Evolutionary conservation across 2,797 vertebrate species (phyloP).

Genomic region (Poeciliopsis presidionis): DNA sequence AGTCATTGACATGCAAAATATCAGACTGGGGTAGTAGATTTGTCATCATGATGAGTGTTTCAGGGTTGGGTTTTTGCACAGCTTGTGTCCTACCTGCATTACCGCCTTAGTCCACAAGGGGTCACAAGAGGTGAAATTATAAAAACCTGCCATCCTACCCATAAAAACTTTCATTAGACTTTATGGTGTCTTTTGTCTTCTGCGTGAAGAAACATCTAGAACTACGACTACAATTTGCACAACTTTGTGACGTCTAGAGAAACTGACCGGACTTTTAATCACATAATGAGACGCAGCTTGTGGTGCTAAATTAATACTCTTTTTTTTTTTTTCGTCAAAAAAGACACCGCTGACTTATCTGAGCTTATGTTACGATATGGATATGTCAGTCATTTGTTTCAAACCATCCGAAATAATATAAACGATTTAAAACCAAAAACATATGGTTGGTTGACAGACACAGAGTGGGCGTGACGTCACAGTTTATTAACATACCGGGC

Average conservation of each 20-base stretch:
- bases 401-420: not conserved
- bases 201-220: not conserved
- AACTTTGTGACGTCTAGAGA: too few relatives aligned
- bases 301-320: not conserved
- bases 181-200: not conserved
- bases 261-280: not conserved
- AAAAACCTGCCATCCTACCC: not conserved
- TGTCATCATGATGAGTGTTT: not conserved
- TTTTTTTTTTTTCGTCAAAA: not conserved
- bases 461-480: constrained; percentile 37
- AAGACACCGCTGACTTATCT: not conserved
- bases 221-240: too few relatives aligned
- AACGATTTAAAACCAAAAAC: not conserved
- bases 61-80: not conserved
- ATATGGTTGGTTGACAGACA: not conserved
- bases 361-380: not conserved
- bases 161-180: not conserved
- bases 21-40: not conserved
- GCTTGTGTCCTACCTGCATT: not conserved
- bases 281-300: constrained; percentile 15
- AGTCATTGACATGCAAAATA: not conserved
- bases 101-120: constrained; percentile 45
- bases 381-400: not conserved
- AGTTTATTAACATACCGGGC: constrained; percentile 66
- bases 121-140: constrained; percentile 41